Percentiles rank a stretch among this genome's conserved stretches.
phyloP scores from a whole-genome alignment of 2,797 vertebrate genomes.

The Thaleichthys pacificus region DNA sequence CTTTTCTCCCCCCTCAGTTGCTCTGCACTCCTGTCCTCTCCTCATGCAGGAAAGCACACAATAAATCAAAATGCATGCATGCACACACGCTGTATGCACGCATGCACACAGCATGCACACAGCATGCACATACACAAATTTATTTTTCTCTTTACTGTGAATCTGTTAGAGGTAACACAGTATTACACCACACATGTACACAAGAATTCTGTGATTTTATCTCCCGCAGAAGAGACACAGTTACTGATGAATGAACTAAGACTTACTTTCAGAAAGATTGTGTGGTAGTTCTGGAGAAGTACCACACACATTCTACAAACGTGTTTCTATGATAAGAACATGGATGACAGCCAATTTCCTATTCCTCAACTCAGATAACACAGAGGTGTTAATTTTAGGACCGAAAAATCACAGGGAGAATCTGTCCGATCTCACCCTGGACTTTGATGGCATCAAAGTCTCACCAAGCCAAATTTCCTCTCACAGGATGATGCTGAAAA shows the following conservation, averaged over 20 bases:
- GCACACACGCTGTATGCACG: constrained; percentile 1
- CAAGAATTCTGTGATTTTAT: background rate
- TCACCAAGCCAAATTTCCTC: too few species aligned
- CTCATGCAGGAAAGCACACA: background rate
- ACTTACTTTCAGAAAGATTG: constrained; percentile 30
- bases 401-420: too few species aligned
- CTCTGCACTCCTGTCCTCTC: background rate
- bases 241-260: constrained; percentile 39
- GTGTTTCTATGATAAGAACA: too few species aligned
- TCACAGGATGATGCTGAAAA: too few species aligned
- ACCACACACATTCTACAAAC: background rate
- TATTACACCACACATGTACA: constrained; percentile 17
- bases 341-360: too few species aligned
- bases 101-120: constrained; percentile 13
- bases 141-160: too few species aligned
- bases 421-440: too few species aligned
- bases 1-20: too few species aligned
- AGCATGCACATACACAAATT: constrained; percentile 1
- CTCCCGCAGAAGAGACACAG: constrained; percentile 8
- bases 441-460: too few species aligned
- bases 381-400: too few species aligned
- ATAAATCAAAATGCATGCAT: background rate
- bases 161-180: too few species aligned
- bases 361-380: too few species aligned
- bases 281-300: background rate